These are phyloP conservation scores for Lasiurus borealis DNA, from an alignment of 2,113 vertebrate species.

Conservation along the genomic window DNA sequence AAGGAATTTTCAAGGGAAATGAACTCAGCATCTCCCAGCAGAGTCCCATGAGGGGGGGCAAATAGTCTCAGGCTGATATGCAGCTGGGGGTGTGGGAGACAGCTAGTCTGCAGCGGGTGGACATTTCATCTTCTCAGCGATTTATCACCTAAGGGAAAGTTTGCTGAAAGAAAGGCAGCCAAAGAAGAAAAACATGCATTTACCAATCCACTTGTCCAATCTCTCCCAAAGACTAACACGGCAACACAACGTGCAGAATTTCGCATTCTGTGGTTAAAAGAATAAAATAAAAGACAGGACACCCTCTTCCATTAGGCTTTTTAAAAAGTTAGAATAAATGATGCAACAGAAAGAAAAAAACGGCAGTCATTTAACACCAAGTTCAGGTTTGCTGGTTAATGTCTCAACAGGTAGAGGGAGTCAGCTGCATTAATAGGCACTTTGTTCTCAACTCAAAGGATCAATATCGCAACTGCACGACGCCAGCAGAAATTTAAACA, in stretches of 20 bases:
- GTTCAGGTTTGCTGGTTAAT: slow-evolving; percentile 22
- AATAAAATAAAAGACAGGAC: slow-evolving; percentile 58
- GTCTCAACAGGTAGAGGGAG: slow-evolving; percentile 15
- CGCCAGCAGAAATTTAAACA: background rate
- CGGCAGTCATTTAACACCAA: background rate
- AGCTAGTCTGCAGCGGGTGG: slow-evolving; percentile 75
- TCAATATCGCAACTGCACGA: background rate
- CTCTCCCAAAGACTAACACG: slow-evolving; percentile 60
- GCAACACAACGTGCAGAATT: slow-evolving; percentile 37
- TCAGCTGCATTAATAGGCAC: background rate
- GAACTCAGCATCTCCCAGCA: slow-evolving; percentile 71
- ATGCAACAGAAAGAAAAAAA: background rate
- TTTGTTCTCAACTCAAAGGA: slow-evolving; percentile 39
- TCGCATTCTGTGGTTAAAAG: slow-evolving; percentile 48
- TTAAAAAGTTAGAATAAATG: background rate
- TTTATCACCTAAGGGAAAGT: slow-evolving; percentile 82
- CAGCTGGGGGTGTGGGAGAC: slow-evolving; percentile 55
- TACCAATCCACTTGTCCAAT: slow-evolving; percentile 69
- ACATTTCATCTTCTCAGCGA: slow-evolving; percentile 76
- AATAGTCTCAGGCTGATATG: slow-evolving; percentile 66
- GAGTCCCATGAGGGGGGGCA: background rate
- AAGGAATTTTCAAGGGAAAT: slow-evolving; percentile 54
- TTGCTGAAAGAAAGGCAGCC: slow-evolving; percentile 75
- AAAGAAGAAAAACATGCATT: slow-evolving; percentile 57
- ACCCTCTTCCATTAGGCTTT: background rate